Conservation (phyloP, 2,797 vertebrate genomes). For the Bovichtus diacanthus region DNA sequence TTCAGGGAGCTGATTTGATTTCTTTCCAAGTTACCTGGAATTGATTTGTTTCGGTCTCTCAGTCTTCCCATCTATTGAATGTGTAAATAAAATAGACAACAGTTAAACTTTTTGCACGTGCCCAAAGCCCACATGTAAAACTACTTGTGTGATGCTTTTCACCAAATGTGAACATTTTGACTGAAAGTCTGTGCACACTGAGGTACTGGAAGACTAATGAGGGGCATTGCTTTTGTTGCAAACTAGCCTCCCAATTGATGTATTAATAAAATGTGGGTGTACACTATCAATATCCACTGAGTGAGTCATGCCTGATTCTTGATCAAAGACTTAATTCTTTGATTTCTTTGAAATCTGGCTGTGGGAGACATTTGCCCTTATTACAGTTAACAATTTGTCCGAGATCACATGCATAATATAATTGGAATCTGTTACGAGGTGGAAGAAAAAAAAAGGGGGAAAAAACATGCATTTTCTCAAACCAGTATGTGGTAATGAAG, state of each 20-base stretch:
- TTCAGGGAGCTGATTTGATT: constrained; percentile 6
- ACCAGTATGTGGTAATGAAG: constrained; percentile 15
- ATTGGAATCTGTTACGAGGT: constrained; percentile 17
- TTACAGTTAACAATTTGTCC: constrained; percentile 15
- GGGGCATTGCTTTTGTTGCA: constrained; percentile 12
- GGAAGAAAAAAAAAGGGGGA: background rate
- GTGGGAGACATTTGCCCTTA: constrained; percentile 27
- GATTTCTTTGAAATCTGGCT: constrained; percentile 30
- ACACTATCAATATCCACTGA: constrained; percentile 38
- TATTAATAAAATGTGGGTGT: constrained; percentile 4
- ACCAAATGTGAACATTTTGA: background rate
- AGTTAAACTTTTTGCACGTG: background rate
- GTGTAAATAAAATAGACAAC: constrained; percentile 5
- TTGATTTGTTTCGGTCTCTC: constrained; percentile 2
- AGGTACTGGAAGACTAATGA: constrained; percentile 11
- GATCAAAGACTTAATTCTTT: constrained; percentile 25
- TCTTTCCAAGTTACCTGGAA: background rate
- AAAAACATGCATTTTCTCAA: constrained; percentile 15
- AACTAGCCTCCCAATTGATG: constrained; percentile 17
- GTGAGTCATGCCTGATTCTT: constrained; percentile 10
- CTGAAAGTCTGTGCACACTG: background rate
- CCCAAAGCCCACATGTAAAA: background rate
- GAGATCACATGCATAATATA: constrained; percentile 14
- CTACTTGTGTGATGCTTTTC: background rate
- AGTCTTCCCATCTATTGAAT: background rate